Base-by-base conservation (phyloP, 1,140 invertebrate species). In the Stenopsyche tienmushanensis region DNA sequence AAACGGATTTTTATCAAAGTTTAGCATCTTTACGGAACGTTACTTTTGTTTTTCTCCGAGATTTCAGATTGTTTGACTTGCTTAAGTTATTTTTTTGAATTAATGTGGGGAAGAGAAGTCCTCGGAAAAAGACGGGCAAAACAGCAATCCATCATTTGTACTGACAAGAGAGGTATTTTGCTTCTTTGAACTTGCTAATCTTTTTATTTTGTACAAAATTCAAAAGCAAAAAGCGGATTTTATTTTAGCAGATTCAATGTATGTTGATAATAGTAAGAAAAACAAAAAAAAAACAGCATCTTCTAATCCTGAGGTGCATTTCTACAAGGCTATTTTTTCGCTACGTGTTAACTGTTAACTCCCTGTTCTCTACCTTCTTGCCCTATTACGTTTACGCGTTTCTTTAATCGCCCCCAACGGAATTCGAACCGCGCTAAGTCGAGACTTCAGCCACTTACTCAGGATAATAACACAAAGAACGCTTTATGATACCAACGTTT, bases 321-420 rank as follows among this genome's bases (percentile, higher is more conserved):
- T 70, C 75, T 74, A 68, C 76, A 73, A 74, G 71, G 72, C 74
- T 71, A 71, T 72, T 78, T 67, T 62, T 71, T 65, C 65, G 71
- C 69, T 74, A 80, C 78, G 78, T 80, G 78, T 76, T 80, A 80
- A 80, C 75, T 76, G 70, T 72, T 13, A 21, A 73, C 72, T 69
- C 73, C 73, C 67, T 64, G 71, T 71, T 67, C 67, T 68, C 44
- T 72, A 73, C 73, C 72, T 72, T 72, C 71, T 65, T 71, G 74
- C n/a, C n/a, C 77, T 76, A 73, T 73, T 78, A 79, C 75, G 74
- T 75, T 75, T 77, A 77, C 76, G 78, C 78, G 75, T 77, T 62
- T 21, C 65, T 66, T 78, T 79, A 80, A 80, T 79, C 76, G 76
- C 62, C 72, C 78, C 75, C 70, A 9, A 9, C 73, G 72, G 78